Percentiles rank a stretch among this genome's conserved stretches.
These are phyloP conservation scores for Sesia bembeciformis DNA, from an alignment of 2,888 invertebrate genomes.

Conservation along the genomic window DNA sequence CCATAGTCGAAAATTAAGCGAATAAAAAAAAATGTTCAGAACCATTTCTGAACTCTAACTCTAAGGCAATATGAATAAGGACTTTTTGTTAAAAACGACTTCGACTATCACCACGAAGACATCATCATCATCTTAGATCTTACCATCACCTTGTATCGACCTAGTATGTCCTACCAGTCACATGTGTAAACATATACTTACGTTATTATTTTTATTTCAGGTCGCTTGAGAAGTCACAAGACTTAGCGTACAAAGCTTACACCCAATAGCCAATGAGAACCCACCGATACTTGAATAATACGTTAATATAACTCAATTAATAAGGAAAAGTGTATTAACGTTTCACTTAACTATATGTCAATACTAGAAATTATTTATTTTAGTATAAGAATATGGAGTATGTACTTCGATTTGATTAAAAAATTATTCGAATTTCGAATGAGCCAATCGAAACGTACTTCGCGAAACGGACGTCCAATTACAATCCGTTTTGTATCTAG, in stretches of 20 bases:
- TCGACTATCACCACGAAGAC: no score
- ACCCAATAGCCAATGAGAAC: conserved; percentile 42
- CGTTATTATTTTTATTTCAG: conserved; percentile 32
- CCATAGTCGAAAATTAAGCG: no score
- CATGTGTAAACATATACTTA: no score
- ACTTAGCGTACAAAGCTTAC: conserved; percentile 77
- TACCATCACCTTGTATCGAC: no score
- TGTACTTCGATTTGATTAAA: neutral
- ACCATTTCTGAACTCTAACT: no score
- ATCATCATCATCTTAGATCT: no score
- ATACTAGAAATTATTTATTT: neutral
- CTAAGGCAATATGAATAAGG: no score
- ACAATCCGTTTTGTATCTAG: neutral
- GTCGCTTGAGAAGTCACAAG: conserved; percentile 66
- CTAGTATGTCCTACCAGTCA: no score
- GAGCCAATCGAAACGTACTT: neutral
- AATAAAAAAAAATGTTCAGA: no score
- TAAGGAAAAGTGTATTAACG: conserved; percentile 8
- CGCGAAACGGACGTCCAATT: neutral
- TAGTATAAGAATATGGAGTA: neutral
- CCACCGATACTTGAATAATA: conserved; percentile 25
- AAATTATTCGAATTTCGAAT: neutral
- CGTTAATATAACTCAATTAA: conserved; percentile 3
- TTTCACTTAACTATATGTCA: neutral
- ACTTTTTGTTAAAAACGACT: no score